phyloP scores from a whole-genome alignment of 2,888 invertebrate genomes.

The Trichogramma evanescens region DNA sequence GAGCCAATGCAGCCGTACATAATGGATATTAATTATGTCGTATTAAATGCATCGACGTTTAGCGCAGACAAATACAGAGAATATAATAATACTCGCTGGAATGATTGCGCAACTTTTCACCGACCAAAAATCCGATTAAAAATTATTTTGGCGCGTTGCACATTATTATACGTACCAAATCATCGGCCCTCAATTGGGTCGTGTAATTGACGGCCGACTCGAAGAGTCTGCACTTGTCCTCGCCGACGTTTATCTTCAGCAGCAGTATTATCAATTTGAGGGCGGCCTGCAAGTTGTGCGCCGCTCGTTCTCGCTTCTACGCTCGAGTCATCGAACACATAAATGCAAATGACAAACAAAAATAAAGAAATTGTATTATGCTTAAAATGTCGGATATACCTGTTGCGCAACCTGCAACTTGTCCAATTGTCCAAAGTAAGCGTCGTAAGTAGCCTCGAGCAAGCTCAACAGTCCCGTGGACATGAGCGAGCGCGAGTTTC shows the following conservation, averaged over 20 bases:
- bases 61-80: conserved; percentile 1
- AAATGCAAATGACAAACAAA: not conserved
- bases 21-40: not conserved
- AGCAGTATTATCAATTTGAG: conserved; percentile 33
- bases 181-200: conserved; percentile 30
- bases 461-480: conserved; percentile 47
- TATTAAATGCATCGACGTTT: not conserved
- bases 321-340: conserved; percentile 3
- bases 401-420: conserved; percentile 31
- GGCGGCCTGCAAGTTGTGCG: conserved; percentile 31
- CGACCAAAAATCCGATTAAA: not conserved
- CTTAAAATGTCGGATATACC: conserved; percentile 23
- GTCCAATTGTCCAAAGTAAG: conserved; percentile 33
- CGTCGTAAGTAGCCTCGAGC: conserved; percentile 34
- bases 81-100: not conserved
- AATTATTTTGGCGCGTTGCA: not conserved
- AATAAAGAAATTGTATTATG: not conserved
- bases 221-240: conserved; percentile 35
- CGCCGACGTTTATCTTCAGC: conserved; percentile 31
- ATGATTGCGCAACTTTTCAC: not conserved
- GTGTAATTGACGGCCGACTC: conserved; percentile 38
- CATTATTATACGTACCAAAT: conserved; percentile 31
- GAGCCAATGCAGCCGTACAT: not conserved
- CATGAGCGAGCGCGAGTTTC: conserved; percentile 67
- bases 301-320: conserved; percentile 35